Evolutionary conservation across 2,888 invertebrate genomes (phyloP), one percentile per base, ranked within the genome.

Genomic region (Cryptocheilus praepositus): DNA sequence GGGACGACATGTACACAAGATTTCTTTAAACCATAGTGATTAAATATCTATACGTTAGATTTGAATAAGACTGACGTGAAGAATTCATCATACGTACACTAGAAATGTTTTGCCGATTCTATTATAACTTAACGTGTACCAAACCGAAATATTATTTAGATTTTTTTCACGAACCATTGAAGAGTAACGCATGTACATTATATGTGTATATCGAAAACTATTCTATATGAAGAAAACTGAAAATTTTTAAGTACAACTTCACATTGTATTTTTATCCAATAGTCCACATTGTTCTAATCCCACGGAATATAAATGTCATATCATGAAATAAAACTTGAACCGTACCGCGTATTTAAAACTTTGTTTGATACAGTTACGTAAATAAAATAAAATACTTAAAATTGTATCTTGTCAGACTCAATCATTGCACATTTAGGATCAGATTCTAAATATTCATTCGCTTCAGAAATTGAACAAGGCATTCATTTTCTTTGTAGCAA

Each of bases 11-110:
- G 74, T 79, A 79, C 77, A 79, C 73, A 72, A 72, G 66, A 65
- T 64, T 78, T 71, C 70, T 71, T 73, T 69, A 55, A 73, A 70
- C 60, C 60, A 54, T 79, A 73, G 73, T 53, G 63, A 19, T 71
- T 73, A 76, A 76, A 74, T 62, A 61, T 79, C 67, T 76, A 71
- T 74, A 74, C 62, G 73, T 62, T 79, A 79, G 79, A 79, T 73
- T 74, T 75, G 64, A 77, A 71, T 73, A 73, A 79, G 79, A 79
- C 79, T 79, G 79, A 79, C 71, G 75, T 70, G 68, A 66, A 60
- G 60, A 59, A 63, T 73, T 76, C 75, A 73, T 71, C 71, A 61
- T 66, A 67, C 64, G 68, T 72, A 57, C 64, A 73, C 67, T 67
- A 61, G 67, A 60, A 51, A 70, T 71, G 66, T 67, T 79, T 69